phyloP scores from a whole-genome alignment of 2,797 vertebrate species.

The Alauda arvensis region DNA sequence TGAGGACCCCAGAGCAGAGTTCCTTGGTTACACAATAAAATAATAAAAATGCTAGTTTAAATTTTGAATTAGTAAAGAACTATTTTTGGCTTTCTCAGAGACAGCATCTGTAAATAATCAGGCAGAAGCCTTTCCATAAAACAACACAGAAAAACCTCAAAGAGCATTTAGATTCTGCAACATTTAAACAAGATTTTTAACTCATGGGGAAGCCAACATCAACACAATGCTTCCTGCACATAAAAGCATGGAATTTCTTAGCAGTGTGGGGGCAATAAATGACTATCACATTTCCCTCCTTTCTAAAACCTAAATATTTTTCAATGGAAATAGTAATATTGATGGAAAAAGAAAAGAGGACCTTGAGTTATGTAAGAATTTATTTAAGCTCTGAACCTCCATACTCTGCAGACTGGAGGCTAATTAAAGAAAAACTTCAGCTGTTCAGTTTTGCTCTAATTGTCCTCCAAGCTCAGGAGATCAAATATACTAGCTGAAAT shows the following conservation, averaged over 20 bases:
- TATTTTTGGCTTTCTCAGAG: slow-evolving; percentile 76
- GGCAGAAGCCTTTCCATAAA: slow-evolving; percentile 80
- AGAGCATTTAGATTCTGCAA: slow-evolving; percentile 81
- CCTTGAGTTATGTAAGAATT: slow-evolving; percentile 48
- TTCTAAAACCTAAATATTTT: slow-evolving; percentile 69
- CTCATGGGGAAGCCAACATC: slow-evolving; percentile 80
- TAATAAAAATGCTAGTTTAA: slow-evolving; percentile 60
- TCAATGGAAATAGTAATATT: slow-evolving; percentile 66
- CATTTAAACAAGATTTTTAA: slow-evolving; percentile 88
- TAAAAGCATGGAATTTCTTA: slow-evolving; percentile 84
- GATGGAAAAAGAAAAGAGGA: slow-evolving; percentile 48
- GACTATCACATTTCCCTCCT: slow-evolving; percentile 79
- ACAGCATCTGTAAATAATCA: slow-evolving; percentile 84
- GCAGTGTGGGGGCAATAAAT: slow-evolving; percentile 81
- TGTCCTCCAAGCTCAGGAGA: slow-evolving; percentile 8
- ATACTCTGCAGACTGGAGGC: not conserved
- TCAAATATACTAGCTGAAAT: slow-evolving; percentile 1
- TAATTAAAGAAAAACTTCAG: slow-evolving; percentile 36
- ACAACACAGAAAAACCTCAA: slow-evolving; percentile 82
- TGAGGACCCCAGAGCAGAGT: slow-evolving; percentile 9
- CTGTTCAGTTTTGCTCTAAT: not conserved
- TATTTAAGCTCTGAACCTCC: slow-evolving; percentile 22
- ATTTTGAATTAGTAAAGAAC: slow-evolving; percentile 65
- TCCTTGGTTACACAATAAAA: slow-evolving; percentile 59
- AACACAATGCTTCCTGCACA: slow-evolving; percentile 84